These are phyloP conservation scores for Calephelis nemesis DNA, from an alignment of 1,140 invertebrate species.

Conservation along the genomic window DNA sequence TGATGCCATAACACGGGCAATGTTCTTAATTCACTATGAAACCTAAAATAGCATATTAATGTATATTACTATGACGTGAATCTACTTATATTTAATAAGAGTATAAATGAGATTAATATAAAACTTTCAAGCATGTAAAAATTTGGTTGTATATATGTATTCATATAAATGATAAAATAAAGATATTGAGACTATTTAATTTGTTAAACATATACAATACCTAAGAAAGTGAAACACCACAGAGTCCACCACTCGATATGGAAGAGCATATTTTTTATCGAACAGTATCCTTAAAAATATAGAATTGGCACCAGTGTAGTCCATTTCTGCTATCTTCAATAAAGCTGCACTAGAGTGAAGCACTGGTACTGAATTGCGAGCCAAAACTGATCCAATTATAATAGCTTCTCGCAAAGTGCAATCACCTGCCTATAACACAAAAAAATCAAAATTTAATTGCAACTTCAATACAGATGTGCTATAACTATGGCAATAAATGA, in stretches of 20 bases:
- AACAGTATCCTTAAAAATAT: slow-evolving; percentile 97
- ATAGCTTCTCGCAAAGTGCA: slow-evolving; percentile 97
- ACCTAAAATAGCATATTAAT: slow-evolving; percentile 80
- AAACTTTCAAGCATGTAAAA: too few species aligned
- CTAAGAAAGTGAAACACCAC: slow-evolving; percentile 97
- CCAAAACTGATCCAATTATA: slow-evolving; percentile 95
- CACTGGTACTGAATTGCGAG: slow-evolving; percentile 95
- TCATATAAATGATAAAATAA: slow-evolving; percentile 1
- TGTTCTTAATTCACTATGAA: slow-evolving; percentile 89
- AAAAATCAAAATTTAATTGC: neutral
- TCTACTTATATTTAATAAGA: neutral
- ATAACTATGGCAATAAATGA: too few species aligned
- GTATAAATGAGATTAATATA: too few species aligned
- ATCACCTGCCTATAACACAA: slow-evolving; percentile 85
- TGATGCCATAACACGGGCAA: slow-evolving; percentile 99
- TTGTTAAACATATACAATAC: slow-evolving; percentile 63
- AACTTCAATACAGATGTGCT: too few species aligned
- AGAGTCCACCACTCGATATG: slow-evolving; percentile 96
- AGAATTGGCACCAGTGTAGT: slow-evolving; percentile 97
- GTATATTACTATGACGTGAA: neutral
- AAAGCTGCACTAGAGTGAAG: slow-evolving; percentile 98
- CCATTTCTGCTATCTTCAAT: slow-evolving; percentile 98
- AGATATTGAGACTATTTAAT: too few species aligned
- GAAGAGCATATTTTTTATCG: slow-evolving; percentile 99
- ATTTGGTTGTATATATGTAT: neutral